Conservation (phyloP, 2,888 invertebrate species). For the Keiferia lycopersicella region DNA sequence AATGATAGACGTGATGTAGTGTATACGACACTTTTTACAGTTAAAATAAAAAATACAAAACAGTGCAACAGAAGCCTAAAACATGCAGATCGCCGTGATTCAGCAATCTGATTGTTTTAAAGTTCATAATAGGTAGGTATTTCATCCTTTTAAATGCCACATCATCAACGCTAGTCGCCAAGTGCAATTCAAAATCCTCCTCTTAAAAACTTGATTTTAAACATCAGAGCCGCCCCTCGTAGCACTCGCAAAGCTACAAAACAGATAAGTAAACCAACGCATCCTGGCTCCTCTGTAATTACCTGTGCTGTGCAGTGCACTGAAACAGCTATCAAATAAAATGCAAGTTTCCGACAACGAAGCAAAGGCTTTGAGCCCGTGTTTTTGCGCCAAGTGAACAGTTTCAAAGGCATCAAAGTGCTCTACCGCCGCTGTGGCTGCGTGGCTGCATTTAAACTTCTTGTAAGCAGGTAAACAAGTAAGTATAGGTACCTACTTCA, state of each 20-base stretch:
- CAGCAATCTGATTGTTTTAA: no score
- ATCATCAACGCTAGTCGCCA: not conserved
- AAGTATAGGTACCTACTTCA: no score
- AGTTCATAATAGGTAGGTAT: no score
- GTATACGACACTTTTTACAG: no score
- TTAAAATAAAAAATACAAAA: no score
- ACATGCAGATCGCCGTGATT: no score
- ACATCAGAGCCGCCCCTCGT: no score
- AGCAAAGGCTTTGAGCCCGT: conserved; percentile 57
- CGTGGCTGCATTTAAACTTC: not conserved
- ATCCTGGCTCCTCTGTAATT: conserved; percentile 52
- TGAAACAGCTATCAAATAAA: conserved; percentile 59
- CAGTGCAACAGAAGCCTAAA: no score
- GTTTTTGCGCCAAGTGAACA: conserved; percentile 63
- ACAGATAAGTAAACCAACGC: conserved; percentile 29
- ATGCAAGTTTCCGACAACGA: conserved; percentile 50
- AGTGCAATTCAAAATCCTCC: not conserved
- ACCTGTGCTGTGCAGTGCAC: conserved; percentile 43
- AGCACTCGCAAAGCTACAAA: not conserved
- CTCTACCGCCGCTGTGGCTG: not conserved
- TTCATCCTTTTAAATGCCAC: no score
- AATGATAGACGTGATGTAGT: no score
- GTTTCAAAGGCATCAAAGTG: conserved; percentile 68
- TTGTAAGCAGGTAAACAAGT: not conserved
- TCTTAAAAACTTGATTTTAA: no score